Base-by-base conservation (phyloP, 2,797 vertebrate species). In the Capromys pilorides region DNA sequence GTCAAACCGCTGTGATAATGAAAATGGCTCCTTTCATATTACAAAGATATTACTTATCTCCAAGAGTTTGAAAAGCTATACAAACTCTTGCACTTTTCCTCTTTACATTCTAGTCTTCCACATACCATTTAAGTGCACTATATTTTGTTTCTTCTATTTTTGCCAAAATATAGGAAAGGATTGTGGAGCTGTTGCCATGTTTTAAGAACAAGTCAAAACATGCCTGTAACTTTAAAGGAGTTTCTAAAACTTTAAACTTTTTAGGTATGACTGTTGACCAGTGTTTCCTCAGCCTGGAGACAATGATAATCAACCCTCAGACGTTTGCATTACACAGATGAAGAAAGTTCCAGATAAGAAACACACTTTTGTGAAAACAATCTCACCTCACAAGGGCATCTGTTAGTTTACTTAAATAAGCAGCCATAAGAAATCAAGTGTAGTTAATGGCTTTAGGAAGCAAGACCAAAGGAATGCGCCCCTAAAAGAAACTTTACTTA, bases 11-110 rank as follows among this genome's bases (percentile, higher is more conserved):
- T 88, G 54, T 94, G 97, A 96, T 97, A 96, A 97, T 97, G 96
- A 96, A 98, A 98, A 98, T 95, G 96, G 45, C 92, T 97, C 96
- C 26, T 79, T 97, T 98, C 97, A 90, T 88, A 86, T 97, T 94
- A 98, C 39, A 73, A 96, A 97, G 97, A 95, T 93, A 97, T 89
- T 95, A 45, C 94, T 98, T 97, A 96, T 97, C 95, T 98, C 80
- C 75, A 41, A 9, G 88, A 93, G 86, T 83, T 95, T 96, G 95
- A 96, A 97, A 97, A 82, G 69, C 62, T 96, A 71, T 92, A 95
- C 88, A 97, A 93, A 71, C 9, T 71, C 88, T 96, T 96, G 62
- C 82, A 11, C 94, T 88, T 97, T 97, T 98, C 90, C 61, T 94
- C 95, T 94, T 97, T 97, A 94, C 66, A 85, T 97, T 96, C 95